These are phyloP conservation scores for Conger conger DNA, from an alignment of 2,113 vertebrate species.

Conservation along the genomic window DNA sequence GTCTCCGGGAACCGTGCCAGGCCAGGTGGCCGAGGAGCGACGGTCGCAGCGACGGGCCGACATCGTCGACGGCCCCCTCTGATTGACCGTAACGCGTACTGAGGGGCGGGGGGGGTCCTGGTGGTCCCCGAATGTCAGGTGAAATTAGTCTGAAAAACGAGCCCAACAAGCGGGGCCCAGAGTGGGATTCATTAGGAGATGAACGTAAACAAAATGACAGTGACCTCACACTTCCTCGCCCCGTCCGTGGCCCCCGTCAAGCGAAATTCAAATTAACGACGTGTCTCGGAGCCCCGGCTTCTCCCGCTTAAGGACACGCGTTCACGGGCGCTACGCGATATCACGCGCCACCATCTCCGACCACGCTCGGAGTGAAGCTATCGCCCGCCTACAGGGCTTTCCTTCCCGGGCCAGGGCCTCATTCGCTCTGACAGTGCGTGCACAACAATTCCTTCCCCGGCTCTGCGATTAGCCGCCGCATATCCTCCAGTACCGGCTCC, in stretches of 20 bases:
- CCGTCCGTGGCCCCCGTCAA: not conserved
- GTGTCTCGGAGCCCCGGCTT: slow-evolving; percentile 35
- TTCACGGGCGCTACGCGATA: slow-evolving; percentile 33
- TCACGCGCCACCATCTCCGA: not conserved
- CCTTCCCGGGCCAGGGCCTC: not conserved
- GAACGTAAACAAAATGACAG: slow-evolving; percentile 49
- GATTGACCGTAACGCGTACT: slow-evolving; percentile 61
- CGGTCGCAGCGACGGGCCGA: not conserved
- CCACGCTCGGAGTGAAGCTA: not conserved
- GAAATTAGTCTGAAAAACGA: slow-evolving; percentile 51
- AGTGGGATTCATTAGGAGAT: slow-evolving; percentile 56
- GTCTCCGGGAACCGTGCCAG: slow-evolving; percentile 41
- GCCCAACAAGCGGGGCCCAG: slow-evolving; percentile 45
- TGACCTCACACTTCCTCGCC: slow-evolving; percentile 45
- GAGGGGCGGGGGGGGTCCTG: slow-evolving; percentile 52
- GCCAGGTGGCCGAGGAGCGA: slow-evolving; percentile 47
- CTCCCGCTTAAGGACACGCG: slow-evolving; percentile 33
- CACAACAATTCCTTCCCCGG: not conserved
- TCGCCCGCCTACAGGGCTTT: not conserved
- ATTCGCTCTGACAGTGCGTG: not conserved
- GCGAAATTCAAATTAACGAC: slow-evolving; percentile 33
- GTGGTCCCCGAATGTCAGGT: slow-evolving; percentile 55
- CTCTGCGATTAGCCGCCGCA: not conserved
- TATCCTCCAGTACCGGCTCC: not conserved
- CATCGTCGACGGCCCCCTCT: slow-evolving; percentile 33